Evolutionary conservation across 2,113 vertebrate species (phyloP).

Genomic region (Gracilinanus agilis): DNA sequence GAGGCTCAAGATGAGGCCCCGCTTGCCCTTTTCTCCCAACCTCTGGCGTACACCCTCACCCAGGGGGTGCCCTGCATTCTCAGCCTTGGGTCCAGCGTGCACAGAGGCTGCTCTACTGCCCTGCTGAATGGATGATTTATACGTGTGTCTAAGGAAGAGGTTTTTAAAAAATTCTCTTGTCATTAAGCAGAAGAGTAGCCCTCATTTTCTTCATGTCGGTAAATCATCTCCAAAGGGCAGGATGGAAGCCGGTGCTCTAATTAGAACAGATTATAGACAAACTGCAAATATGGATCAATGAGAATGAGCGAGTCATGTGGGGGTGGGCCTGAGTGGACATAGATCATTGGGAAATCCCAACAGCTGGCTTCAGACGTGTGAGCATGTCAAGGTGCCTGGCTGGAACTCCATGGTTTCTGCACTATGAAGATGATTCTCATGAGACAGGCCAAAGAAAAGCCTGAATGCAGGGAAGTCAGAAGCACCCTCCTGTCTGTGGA

Average conservation of each 20-base stretch:
- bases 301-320: neutral
- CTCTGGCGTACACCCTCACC: neutral
- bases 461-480: too few species aligned
- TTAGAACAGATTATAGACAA: conserved; percentile 45
- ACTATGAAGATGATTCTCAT: too few species aligned
- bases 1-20: neutral
- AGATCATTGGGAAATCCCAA: too few species aligned
- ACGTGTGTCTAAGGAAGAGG: conserved; percentile 2
- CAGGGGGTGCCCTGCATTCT: neutral
- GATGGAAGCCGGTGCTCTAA: conserved; percentile 58
- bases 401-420: neutral
- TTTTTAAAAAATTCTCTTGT: conserved; percentile 53
- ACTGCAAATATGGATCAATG: too few species aligned
- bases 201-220: conserved; percentile 44
- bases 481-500: too few species aligned
- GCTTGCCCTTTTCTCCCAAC: neutral
- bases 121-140: neutral
- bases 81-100: neutral
- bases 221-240: conserved; percentile 59
- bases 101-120: neutral
- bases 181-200: conserved; percentile 68
- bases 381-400: neutral
- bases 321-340: neutral
- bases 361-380: too few species aligned
- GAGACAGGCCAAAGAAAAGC: neutral